Evolutionary conservation across 1,140 invertebrate species (phyloP).

Genomic region (Temnothorax curvispinosus): DNA sequence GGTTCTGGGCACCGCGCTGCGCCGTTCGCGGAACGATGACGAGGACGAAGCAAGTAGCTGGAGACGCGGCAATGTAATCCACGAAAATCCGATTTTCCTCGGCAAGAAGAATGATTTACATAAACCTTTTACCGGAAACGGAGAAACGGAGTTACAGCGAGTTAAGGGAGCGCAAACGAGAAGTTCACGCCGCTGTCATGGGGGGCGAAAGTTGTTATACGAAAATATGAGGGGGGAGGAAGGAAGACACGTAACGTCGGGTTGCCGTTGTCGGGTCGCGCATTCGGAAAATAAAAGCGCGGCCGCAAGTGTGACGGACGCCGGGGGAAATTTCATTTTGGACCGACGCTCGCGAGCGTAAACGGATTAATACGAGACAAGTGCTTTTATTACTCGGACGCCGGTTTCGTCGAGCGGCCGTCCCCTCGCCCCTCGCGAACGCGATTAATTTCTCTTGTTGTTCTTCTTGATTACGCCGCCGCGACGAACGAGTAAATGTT

Average conservation of each 20-base stretch:
- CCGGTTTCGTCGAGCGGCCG: slow-evolving; percentile 11
- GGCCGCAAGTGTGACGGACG: slow-evolving; percentile 33
- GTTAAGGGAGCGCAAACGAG: slow-evolving; percentile 62
- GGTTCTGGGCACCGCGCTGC: neutral
- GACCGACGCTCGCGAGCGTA: slow-evolving; percentile 36
- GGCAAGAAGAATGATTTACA: slow-evolving; percentile 72
- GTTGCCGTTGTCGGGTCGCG: slow-evolving; percentile 2
- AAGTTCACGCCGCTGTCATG: slow-evolving; percentile 5
- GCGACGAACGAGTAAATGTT: slow-evolving; percentile 45
- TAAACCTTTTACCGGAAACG: slow-evolving; percentile 74
- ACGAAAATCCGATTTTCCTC: slow-evolving; percentile 64
- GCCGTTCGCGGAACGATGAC: slow-evolving; percentile 48
- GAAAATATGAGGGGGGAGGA: slow-evolving; percentile 22
- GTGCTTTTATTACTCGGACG: slow-evolving; percentile 58
- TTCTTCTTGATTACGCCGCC: slow-evolving; percentile 46
- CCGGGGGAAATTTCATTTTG: slow-evolving; percentile 45
- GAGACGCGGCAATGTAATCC: slow-evolving; percentile 70
- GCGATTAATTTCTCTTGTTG: slow-evolving; percentile 56
- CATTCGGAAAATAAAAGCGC: slow-evolving; percentile 53
- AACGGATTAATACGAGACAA: slow-evolving; percentile 60
- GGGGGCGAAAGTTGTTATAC: slow-evolving; percentile 38
- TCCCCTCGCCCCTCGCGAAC: neutral
- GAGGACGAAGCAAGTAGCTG: neutral
- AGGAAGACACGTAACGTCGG: slow-evolving; percentile 23
- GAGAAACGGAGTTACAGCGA: slow-evolving; percentile 67